Evolutionary conservation across 2,888 invertebrate species (phyloP).

Genomic region (Platycnemis pennipes): DNA sequence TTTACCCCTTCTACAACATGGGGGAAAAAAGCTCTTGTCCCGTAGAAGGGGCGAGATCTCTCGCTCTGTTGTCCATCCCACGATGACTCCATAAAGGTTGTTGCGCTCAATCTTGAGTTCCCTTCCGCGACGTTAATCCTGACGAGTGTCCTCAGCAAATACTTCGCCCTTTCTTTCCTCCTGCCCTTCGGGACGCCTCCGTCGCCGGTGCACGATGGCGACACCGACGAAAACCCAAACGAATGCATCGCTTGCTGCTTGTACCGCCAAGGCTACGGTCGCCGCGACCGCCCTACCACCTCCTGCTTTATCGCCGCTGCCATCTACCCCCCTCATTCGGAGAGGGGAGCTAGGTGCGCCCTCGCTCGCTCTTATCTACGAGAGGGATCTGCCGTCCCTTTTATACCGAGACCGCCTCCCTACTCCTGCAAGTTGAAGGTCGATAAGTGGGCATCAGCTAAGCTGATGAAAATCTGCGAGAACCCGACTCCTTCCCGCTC

Average conservation of each 20-base stretch:
- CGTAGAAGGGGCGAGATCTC: neutral
- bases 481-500: neutral
- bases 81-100: neutral
- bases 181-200: neutral
- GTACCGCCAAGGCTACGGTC: neutral
- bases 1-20: neutral
- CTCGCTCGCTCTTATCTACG: neutral
- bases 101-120: neutral
- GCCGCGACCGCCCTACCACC: neutral
- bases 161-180: too few species aligned
- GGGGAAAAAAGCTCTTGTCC: neutral
- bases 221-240: neutral
- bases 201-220: neutral
- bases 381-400: neutral
- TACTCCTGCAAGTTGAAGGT: neutral
- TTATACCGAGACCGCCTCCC: neutral
- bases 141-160: neutral
- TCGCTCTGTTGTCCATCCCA: neutral
- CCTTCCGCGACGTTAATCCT: neutral
- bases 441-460: slow-evolving; percentile 56
- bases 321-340: neutral
- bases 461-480: slow-evolving; percentile 43
- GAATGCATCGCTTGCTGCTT: neutral
- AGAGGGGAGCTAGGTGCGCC: neutral
- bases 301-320: too few species aligned